Conservation (phyloP, 2,797 vertebrate species). For the Acanthurus lineatus region DNA sequence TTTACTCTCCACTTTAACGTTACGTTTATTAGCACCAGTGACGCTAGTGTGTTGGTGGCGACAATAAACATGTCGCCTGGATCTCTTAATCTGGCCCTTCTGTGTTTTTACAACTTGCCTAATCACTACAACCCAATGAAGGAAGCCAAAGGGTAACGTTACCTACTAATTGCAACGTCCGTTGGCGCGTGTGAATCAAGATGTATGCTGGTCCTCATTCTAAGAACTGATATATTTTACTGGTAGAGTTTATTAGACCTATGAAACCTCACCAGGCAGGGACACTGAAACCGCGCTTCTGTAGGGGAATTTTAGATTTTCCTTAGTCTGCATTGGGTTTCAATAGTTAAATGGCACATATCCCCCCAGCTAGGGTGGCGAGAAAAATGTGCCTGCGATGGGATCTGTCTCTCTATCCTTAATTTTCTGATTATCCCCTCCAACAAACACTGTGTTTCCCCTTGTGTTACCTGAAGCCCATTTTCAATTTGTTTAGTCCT, state of each 20-base stretch:
- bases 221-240: background rate
- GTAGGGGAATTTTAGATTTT: slow-evolving; percentile 48
- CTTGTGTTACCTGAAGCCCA: background rate
- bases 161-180: background rate
- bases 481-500: background rate
- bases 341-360: background rate
- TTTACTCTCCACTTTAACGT: background rate
- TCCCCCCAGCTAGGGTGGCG: background rate
- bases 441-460: background rate
- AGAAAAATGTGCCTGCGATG: background rate
- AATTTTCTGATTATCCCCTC: background rate
- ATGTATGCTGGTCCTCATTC: background rate
- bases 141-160: background rate
- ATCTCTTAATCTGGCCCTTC: background rate
- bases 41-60: background rate
- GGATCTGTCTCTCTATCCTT: background rate
- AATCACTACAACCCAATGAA: slow-evolving; percentile 2
- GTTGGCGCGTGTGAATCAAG: too few relatives aligned
- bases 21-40: background rate
- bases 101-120: slow-evolving; percentile 34
- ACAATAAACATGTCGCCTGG: background rate
- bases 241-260: background rate
- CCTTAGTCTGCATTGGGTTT: slow-evolving; percentile 35
- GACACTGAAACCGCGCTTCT: slow-evolving; percentile 31
- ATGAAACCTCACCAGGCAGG: slow-evolving; percentile 8